Evolutionary conservation across 2,888 invertebrate species (phyloP).

Genomic region (Mylabris sibirica): DNA sequence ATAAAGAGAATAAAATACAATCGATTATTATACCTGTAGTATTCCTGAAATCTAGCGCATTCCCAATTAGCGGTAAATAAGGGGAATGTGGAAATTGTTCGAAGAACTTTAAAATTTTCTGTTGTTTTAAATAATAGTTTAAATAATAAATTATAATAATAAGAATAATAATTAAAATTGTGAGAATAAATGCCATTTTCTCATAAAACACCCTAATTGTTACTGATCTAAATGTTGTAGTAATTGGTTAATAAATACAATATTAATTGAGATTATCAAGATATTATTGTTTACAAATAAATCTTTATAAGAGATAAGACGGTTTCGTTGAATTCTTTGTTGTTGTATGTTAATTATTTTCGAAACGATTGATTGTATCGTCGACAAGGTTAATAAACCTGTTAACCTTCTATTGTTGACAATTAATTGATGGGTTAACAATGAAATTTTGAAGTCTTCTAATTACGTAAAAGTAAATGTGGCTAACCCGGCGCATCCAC

Average conservation of each 20-base stretch:
- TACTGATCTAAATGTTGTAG: background rate
- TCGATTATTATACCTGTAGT: conserved; percentile 4
- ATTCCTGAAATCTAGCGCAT: conserved; percentile 27
- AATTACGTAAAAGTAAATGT: too few relatives aligned
- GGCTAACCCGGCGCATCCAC: background rate
- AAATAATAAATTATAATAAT: background rate
- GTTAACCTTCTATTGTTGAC: too few relatives aligned
- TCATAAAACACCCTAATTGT: background rate
- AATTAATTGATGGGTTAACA: too few relatives aligned
- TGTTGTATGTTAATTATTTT: too few relatives aligned
- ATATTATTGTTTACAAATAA: background rate
- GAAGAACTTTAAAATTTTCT: conserved; percentile 24
- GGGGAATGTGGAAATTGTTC: conserved; percentile 25
- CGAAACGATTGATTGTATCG: too few relatives aligned
- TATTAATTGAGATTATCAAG: background rate
- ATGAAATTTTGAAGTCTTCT: too few relatives aligned
- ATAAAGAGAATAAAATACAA: background rate
- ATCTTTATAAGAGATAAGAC: too few relatives aligned
- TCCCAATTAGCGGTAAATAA: conserved; percentile 25
- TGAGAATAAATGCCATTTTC: background rate
- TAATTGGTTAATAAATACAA: background rate
- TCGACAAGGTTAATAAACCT: too few relatives aligned
- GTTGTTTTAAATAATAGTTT: background rate
- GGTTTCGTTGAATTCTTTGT: background rate
- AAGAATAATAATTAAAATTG: background rate